A percentile compares a stretch with the other conserved stretches of the same genome.
Conservation (phyloP, 2,113 vertebrate genomes). For the Phaetusa simplex region DNA sequence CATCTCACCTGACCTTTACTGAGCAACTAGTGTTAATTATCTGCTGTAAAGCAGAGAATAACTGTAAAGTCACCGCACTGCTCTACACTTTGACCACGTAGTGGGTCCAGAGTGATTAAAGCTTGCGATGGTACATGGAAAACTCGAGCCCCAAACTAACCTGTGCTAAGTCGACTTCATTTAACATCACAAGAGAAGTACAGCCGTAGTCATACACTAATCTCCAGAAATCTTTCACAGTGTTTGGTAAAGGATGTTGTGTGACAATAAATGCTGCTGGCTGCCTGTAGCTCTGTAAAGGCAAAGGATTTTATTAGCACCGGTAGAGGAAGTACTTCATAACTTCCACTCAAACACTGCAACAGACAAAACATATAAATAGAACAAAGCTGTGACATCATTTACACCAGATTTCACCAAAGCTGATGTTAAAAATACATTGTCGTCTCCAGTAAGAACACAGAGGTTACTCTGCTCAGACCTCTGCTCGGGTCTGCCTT, state of each 20-base stretch:
- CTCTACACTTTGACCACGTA: not conserved
- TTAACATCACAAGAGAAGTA: constrained; percentile 97
- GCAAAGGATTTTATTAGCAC: constrained; percentile 4
- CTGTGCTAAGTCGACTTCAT: constrained; percentile 96
- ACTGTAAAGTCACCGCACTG: not conserved
- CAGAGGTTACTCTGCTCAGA: not conserved
- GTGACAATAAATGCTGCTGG: constrained; percentile 98
- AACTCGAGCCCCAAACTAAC: constrained; percentile 65
- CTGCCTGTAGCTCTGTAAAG: constrained; percentile 94
- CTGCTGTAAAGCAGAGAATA: not conserved
- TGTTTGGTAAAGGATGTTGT: constrained; percentile 96
- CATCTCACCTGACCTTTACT: not conserved
- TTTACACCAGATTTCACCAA: not conserved
- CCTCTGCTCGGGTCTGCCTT: not conserved
- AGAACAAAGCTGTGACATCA: not conserved
- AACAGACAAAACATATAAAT: not conserved
- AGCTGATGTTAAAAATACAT: not conserved
- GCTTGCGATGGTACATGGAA: fast-evolving
- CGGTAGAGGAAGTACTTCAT: not conserved
- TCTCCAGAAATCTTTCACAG: constrained; percentile 99
- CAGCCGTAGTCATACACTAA: constrained; percentile 98
- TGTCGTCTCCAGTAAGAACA: not conserved
- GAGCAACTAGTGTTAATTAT: not conserved
- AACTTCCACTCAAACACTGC: not conserved
- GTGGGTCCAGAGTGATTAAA: not conserved